phyloP scores from a whole-genome alignment of 1,140 invertebrate genomes.

The Luehdorfia chinensis region DNA sequence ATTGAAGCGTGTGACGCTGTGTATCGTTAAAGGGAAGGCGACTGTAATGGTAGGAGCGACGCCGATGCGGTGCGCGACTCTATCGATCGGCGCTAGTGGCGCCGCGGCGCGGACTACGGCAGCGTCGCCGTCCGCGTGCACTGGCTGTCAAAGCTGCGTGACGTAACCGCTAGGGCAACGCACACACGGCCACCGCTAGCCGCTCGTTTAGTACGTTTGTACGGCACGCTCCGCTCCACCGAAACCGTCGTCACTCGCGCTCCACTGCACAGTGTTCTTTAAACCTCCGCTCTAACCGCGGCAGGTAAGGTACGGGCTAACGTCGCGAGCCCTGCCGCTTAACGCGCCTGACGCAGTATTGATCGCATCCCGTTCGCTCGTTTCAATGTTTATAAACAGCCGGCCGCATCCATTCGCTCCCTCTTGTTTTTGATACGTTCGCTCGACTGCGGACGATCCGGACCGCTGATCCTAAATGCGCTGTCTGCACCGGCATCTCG shows the following conservation, averaged over 20 bases:
- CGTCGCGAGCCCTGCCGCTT: slow-evolving; percentile 40
- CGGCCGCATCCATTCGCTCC: slow-evolving; percentile 57
- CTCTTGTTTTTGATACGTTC: slow-evolving; percentile 61
- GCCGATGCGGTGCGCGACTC: slow-evolving; percentile 26
- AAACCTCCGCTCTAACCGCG: slow-evolving; percentile 36
- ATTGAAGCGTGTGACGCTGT: neutral
- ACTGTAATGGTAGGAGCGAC: neutral
- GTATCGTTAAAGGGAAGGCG: neutral
- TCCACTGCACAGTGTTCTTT: slow-evolving; percentile 42
- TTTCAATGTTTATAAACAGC: slow-evolving; percentile 74
- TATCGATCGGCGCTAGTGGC: slow-evolving; percentile 49
- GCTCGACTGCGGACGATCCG: slow-evolving; percentile 36
- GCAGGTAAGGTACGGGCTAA: slow-evolving; percentile 52
- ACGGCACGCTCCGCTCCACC: slow-evolving; percentile 26
- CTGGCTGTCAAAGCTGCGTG: slow-evolving; percentile 59
- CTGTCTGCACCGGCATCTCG: slow-evolving; percentile 34
- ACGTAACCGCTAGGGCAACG: slow-evolving; percentile 60
- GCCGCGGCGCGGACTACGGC: slow-evolving; percentile 42
- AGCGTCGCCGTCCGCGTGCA: slow-evolving; percentile 37
- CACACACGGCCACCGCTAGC: slow-evolving; percentile 61
- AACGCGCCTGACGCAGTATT: slow-evolving; percentile 51
- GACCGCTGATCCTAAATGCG: slow-evolving; percentile 46
- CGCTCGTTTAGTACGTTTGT: slow-evolving; percentile 54
- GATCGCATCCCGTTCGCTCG: slow-evolving; percentile 56
- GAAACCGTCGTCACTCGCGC: slow-evolving; percentile 39